phyloP scores from a whole-genome alignment of 2,113 vertebrate species.

The Tachuris rubrigastra region DNA sequence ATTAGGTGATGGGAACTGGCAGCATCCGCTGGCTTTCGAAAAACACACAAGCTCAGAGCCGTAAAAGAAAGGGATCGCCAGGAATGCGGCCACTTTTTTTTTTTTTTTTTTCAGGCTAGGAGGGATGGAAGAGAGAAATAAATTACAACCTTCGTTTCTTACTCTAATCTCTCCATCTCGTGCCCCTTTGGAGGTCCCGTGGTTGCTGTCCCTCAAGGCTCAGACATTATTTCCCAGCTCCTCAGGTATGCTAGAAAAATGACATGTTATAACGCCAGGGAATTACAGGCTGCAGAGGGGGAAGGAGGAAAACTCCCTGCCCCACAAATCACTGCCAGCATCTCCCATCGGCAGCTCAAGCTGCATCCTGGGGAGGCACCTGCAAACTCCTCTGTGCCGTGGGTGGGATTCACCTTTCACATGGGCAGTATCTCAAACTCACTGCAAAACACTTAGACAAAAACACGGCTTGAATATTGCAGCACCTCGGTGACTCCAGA shows the following conservation, averaged over 20 bases:
- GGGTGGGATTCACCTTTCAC: not conserved
- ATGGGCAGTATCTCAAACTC: rapidly evolving
- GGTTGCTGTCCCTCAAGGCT: not conserved
- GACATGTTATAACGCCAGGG: not conserved
- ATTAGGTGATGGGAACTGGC: slow-evolving; percentile 43
- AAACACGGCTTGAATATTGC: rapidly evolving
- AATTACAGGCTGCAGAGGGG: not conserved
- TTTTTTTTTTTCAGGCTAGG: not conserved
- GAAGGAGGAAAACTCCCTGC: not conserved
- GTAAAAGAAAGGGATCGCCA: not conserved
- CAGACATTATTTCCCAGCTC: not conserved
- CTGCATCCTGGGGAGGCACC: not conserved
- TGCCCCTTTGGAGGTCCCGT: not conserved
- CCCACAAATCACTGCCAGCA: not conserved
- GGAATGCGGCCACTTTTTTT: not conserved
- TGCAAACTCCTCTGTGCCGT: not conserved
- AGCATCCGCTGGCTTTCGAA: not conserved
- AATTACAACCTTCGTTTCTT: not conserved
- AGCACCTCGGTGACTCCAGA: not conserved
- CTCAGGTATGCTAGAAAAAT: not conserved
- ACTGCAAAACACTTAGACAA: not conserved
- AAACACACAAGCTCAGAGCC: not conserved
- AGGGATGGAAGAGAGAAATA: not conserved
- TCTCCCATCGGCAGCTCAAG: not conserved
- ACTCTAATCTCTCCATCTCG: not conserved